Percentiles rank a stretch among this genome's conserved stretches.
These are phyloP conservation scores for Hipposideros armiger DNA, from an alignment of 2,113 vertebrate species.

Conservation along the genomic window DNA sequence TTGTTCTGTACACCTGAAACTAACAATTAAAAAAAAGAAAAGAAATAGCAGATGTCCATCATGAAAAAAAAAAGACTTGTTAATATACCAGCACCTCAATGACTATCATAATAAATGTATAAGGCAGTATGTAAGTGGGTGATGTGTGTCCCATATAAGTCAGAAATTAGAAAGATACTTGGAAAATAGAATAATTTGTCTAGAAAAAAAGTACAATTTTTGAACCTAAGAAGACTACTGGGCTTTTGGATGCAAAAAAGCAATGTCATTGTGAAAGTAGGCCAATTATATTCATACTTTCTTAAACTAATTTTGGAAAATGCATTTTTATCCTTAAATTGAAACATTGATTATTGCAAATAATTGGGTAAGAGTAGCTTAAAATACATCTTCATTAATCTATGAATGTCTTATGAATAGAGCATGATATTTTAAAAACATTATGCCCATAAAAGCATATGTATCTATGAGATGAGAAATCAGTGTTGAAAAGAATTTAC, in stretches of 20 bases:
- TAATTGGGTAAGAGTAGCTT: background rate
- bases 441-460: background rate
- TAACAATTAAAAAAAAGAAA: no score
- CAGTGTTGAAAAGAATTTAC: background rate
- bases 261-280: background rate
- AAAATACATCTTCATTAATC: constrained; percentile 7
- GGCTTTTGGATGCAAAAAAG: background rate
- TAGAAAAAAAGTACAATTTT: background rate
- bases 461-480: background rate
- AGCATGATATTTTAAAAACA: background rate
- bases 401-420: background rate
- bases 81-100: background rate
- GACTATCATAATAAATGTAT: background rate
- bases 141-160: background rate
- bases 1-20: no score
- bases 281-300: background rate
- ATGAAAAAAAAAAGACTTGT: background rate
- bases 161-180: background rate
- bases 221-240: background rate
- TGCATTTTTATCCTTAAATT: constrained; percentile 7
- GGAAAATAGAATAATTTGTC: background rate
- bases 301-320: background rate
- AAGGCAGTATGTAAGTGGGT: background rate
- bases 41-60: no score
- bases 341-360: background rate